These are phyloP conservation scores for Heliangelus exortis DNA, from an alignment of 2,797 vertebrate species.

Conservation along the genomic window DNA sequence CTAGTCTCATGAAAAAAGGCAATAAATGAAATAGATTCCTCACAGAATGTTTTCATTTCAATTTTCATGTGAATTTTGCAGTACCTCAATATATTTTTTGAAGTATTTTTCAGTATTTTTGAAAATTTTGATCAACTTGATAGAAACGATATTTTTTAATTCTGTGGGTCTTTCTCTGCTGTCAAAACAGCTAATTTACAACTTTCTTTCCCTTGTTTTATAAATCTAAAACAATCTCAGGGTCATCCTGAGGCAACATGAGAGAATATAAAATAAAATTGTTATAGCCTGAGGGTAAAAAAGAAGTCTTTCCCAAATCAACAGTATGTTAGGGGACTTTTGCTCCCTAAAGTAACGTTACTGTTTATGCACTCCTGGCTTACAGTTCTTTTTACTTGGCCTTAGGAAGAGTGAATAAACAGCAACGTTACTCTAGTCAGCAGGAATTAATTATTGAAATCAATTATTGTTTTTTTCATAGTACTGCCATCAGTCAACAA, in stretches of 20 bases:
- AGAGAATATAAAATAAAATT: conserved; percentile 68
- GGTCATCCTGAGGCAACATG: conserved; percentile 61
- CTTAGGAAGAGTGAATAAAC: conserved; percentile 58
- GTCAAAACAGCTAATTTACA: conserved; percentile 10
- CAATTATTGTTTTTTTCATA: conserved; percentile 73
- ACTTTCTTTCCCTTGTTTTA: conserved; percentile 36
- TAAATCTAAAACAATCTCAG: conserved; percentile 53
- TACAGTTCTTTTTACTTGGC: conserved; percentile 71
- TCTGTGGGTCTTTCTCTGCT: conserved; percentile 12
- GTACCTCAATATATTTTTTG: neutral
- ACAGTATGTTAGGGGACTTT: conserved; percentile 79
- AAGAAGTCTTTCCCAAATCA: conserved; percentile 76
- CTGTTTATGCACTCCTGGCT: conserved; percentile 73
- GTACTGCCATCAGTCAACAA: conserved; percentile 61
- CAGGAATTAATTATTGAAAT: conserved; percentile 83
- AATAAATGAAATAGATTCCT: neutral
- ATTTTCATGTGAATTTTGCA: neutral
- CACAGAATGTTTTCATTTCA: neutral
- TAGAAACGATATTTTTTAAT: neutral
- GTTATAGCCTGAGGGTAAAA: conserved; percentile 70
- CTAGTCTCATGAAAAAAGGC: neutral
- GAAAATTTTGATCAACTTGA: neutral
- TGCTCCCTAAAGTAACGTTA: conserved; percentile 76
- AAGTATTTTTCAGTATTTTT: neutral
- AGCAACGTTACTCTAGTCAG: conserved; percentile 67